Base-by-base conservation (phyloP, 2,888 invertebrate genomes). In the Cinara cedri region DNA sequence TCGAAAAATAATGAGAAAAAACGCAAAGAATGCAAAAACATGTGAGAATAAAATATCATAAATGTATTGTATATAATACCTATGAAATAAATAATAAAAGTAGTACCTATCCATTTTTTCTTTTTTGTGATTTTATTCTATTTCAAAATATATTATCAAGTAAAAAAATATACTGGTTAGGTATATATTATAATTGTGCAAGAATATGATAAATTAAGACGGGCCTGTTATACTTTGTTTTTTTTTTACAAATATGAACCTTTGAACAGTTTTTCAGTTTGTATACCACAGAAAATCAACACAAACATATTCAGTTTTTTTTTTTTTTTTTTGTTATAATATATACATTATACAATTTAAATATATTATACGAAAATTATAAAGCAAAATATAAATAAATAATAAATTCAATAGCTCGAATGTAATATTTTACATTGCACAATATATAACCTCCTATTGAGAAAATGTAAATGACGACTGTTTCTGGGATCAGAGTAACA, bases 381-480 rank as follows among this genome's bases (percentile, higher is more conserved):
- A 66, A 66, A 24, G 26, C 42, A 63, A 8, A 62, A 26, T 3
- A 21, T 10, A 26, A 49, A 54, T 51, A 34, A 14, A 70, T 54
- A 70, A 54, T 54, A 70, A 66, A 66, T 34, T 49, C 49, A 66
- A 55, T 11, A 55, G 54, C 19, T 19, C 13, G 3, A 71, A 71
- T 16, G 24, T 71, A 71, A 71, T 57, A 71, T 57, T 71, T 57
- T 24, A n/a, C n/a, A 24, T 57, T 71, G 42, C 24, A n/a, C 11
- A 57, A 24, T 24, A 19, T 24, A n/a, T n/a, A 13, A 72, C 46
- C 57, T 46, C 46, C 72, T 46, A 46, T 60, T 9, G 72, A n/a
- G 46, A 57, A 26, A 60, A 46, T 44, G 21, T 46, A 26, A 72
- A 60, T 46, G 72, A 60, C 24, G 9, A 24, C 24, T 24, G 46